A percentile compares a stretch with the other conserved stretches of the same genome.
phyloP scores from a whole-genome alignment of 2,888 invertebrate genomes.

The Calameuta filiformis region DNA sequence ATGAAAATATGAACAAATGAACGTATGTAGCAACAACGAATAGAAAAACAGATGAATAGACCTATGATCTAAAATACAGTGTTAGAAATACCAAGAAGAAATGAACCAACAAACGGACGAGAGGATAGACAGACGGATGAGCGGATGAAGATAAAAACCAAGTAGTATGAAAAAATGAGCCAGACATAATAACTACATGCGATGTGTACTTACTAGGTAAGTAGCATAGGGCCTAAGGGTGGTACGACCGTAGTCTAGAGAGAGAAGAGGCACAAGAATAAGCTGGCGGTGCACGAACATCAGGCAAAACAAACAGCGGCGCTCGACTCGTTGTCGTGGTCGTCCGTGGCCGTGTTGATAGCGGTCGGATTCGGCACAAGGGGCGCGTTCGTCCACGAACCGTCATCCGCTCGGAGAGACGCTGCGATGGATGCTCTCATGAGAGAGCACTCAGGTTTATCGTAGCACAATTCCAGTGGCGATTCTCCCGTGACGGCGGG shows the following conservation, averaged over 20 bases:
- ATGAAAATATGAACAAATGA: too few relatives aligned
- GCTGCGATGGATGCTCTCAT: not conserved
- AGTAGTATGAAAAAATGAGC: constrained; percentile 6
- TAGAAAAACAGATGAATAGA: too few relatives aligned
- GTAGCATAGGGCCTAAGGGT: constrained; percentile 56
- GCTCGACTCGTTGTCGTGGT: constrained; percentile 31
- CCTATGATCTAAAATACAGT: too few relatives aligned
- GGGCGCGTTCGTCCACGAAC: constrained; percentile 24
- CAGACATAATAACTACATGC: constrained; percentile 16
- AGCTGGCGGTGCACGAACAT: constrained; percentile 36
- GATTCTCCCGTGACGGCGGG: constrained; percentile 32
- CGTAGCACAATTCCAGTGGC: constrained; percentile 8
- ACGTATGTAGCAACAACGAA: too few relatives aligned
- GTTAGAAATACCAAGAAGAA: too few relatives aligned
- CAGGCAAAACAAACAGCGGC: constrained; percentile 37
- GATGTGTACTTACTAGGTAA: constrained; percentile 41
- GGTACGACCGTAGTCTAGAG: constrained; percentile 30
- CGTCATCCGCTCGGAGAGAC: constrained; percentile 37
- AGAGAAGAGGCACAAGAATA: constrained; percentile 7
- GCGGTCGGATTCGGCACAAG: too few relatives aligned
- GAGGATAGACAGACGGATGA: constrained; percentile 13
- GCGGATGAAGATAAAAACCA: constrained; percentile 14
- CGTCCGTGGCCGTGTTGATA: constrained; percentile 15
- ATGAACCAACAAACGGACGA: too few relatives aligned
- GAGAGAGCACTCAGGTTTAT: too few relatives aligned